These are phyloP conservation scores for Malurus elegans DNA, from an alignment of 2,113 vertebrate species.

Conservation along the genomic window DNA sequence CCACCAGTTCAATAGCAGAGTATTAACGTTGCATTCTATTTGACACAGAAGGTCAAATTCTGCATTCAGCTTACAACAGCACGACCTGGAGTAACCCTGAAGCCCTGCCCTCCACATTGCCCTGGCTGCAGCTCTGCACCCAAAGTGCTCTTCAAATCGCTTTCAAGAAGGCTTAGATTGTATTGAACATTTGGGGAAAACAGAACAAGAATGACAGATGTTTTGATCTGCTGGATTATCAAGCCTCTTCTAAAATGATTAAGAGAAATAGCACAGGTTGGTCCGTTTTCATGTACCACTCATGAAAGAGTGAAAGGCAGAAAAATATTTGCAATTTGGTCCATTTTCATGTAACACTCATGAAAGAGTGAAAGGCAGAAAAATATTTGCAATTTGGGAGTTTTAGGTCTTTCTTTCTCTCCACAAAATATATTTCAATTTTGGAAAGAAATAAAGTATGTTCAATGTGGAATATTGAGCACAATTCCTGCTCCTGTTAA, in stretches of 20 bases:
- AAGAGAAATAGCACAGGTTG: not conserved
- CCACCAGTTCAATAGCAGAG: slow-evolving; percentile 9
- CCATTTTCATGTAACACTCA: not conserved
- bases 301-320: not conserved
- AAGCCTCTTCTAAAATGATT: not conserved
- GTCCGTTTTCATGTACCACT: not conserved
- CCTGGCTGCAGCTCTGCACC: not conserved
- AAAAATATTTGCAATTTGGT: not conserved
- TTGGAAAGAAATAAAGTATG: not conserved
- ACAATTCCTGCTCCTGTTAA: accelerated
- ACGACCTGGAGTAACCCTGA: not conserved
- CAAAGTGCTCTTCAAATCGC: not conserved
- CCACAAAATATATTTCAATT: not conserved
- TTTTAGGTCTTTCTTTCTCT: too few species aligned
- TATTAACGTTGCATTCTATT: not conserved
- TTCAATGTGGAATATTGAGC: not conserved
- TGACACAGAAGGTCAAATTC: not conserved
- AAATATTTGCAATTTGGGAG: not conserved
- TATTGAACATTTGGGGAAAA: not conserved
- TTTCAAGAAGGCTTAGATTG: not conserved
- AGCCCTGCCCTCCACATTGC: not conserved
- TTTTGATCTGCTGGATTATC: not conserved
- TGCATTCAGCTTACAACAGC: not conserved
- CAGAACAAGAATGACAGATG: not conserved
- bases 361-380: not conserved